Evolutionary conservation across 2,797 vertebrate genomes (phyloP).

Genomic region (Lithobates sylvaticus): DNA sequence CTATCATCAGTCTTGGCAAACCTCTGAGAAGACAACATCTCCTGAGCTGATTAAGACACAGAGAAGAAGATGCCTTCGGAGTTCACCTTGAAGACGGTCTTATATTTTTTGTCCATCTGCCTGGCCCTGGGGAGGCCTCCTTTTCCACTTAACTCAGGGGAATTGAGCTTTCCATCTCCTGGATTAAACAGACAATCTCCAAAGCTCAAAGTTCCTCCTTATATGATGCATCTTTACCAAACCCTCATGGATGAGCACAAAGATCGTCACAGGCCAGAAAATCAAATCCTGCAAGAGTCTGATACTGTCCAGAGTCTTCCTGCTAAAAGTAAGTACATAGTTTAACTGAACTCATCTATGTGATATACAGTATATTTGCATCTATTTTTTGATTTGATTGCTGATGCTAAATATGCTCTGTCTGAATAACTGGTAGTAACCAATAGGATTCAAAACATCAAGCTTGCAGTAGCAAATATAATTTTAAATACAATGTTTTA

Average conservation of each 20-base stretch:
- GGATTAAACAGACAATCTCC: background rate
- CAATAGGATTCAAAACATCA: no score
- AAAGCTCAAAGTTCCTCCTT: constrained; percentile 4
- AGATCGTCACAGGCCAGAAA: background rate
- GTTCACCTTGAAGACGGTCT: constrained; percentile 5
- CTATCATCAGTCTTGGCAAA: background rate
- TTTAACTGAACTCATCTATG: no score
- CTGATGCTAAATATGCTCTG: background rate
- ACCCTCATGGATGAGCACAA: background rate
- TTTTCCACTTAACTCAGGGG: background rate
- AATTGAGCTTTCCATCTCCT: background rate
- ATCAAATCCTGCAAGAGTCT: constrained; percentile 17
- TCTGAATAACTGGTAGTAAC: background rate
- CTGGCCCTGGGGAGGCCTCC: constrained; percentile 2
- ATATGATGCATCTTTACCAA: constrained; percentile 51
- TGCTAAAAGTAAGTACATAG: constrained; percentile 35
- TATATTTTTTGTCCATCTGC: background rate
- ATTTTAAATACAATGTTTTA: background rate
- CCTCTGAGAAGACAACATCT: background rate
- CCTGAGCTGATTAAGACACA: background rate
- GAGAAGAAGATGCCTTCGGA: background rate
- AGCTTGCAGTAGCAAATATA: background rate
- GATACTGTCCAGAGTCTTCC: constrained; percentile 29
- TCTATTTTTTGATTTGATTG: background rate
- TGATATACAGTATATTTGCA: background rate